phyloP scores from a whole-genome alignment of 1,140 invertebrate species.

The Batillaria attramentaria region DNA sequence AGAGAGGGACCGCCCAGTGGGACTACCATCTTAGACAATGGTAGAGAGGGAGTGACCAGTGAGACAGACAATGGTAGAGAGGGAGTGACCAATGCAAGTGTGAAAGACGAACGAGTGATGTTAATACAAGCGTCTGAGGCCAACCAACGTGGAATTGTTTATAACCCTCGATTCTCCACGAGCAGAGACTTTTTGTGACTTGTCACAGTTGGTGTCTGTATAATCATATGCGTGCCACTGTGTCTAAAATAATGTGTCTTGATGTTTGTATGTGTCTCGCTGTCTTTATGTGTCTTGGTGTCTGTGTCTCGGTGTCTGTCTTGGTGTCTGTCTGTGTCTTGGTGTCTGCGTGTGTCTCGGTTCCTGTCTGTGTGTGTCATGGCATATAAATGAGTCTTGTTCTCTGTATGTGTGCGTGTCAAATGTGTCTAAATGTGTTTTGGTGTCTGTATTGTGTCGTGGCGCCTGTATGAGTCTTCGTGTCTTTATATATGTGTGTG shows the following conservation, averaged over 20 bases:
- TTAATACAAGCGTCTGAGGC: no score
- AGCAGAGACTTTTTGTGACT: no score
- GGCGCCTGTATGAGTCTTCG: not conserved
- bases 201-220: not conserved
- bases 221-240: not conserved
- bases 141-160: no score
- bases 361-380: not conserved
- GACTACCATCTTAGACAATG: no score
- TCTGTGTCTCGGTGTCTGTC: constrained; percentile 5
- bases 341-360: not conserved
- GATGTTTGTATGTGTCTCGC: not conserved
- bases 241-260: not conserved
- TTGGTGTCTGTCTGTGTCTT: not conserved
- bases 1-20: no score
- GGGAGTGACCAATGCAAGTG: no score
- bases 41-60: no score
- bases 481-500: constrained; percentile 7
- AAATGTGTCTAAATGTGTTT: not conserved
- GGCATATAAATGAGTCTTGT: not conserved
- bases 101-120: no score
- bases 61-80: no score
- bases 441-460: not conserved
- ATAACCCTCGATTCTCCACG: no score
- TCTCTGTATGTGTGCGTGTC: not conserved
- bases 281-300: constrained; percentile 11